phyloP scores from a whole-genome alignment of 2,113 vertebrate genomes.

The Ctenodactylus gundi region DNA sequence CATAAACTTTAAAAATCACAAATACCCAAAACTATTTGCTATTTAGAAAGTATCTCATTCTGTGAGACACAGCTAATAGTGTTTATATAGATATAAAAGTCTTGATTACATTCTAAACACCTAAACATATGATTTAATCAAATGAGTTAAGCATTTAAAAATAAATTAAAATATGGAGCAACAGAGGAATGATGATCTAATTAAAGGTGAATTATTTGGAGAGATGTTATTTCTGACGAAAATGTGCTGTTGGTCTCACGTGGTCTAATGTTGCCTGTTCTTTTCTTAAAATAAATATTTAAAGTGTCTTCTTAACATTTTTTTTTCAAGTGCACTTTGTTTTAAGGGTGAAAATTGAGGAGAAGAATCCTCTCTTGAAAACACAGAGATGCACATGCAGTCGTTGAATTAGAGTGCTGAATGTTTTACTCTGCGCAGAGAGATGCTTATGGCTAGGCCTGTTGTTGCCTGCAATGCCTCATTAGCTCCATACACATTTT shows the following conservation, averaged over 20 bases:
- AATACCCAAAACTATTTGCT: background rate
- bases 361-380: background rate
- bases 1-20: background rate
- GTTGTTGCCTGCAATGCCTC: constrained; percentile 56
- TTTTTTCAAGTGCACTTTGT: constrained; percentile 9
- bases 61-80: background rate
- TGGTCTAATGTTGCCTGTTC: background rate
- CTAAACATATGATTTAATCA: background rate
- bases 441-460: constrained; percentile 7
- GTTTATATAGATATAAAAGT: background rate
- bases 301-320: background rate
- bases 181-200: background rate
- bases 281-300: background rate
- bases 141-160: background rate
- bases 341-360: constrained; percentile 18
- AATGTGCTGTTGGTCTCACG: background rate
- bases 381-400: background rate
- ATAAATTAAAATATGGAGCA: background rate
- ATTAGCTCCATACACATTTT: constrained; percentile 63
- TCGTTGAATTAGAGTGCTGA: constrained; percentile 7
- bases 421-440: background rate
- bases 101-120: background rate
- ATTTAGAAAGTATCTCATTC: background rate
- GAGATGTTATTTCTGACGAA: background rate
- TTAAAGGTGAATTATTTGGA: background rate